Percentiles rank a stretch among this genome's conserved stretches.
These are phyloP conservation scores for Callaeas wilsoni DNA, from an alignment of 2,113 vertebrate genomes.

Conservation along the genomic window DNA sequence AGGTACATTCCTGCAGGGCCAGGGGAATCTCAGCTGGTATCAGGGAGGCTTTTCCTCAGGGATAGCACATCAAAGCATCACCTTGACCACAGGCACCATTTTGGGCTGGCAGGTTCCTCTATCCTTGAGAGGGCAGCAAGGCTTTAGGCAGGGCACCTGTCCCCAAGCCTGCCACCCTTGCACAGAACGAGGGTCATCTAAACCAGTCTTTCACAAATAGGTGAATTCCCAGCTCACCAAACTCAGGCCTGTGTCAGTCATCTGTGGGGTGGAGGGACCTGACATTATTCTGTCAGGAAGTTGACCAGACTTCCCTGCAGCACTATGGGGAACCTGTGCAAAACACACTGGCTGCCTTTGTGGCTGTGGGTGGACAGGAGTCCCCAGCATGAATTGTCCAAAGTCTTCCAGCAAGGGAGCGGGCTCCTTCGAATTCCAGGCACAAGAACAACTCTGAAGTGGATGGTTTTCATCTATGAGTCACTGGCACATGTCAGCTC, in stretches of 20 bases:
- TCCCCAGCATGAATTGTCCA: background rate
- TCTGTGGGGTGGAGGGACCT: background rate
- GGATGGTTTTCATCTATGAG: background rate
- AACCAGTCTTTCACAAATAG: background rate
- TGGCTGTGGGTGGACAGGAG: background rate
- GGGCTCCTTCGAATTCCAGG: background rate
- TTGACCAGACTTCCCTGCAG: background rate
- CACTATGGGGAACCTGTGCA: background rate
- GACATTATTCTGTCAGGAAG: background rate
- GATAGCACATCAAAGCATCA: background rate
- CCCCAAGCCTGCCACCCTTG: background rate
- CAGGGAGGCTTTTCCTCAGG: background rate
- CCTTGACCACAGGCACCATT: background rate
- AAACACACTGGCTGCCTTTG: background rate
- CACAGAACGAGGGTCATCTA: background rate
- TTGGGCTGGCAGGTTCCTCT: background rate
- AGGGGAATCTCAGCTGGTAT: background rate
- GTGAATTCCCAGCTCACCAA: too few relatives aligned
- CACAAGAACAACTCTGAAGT: background rate
- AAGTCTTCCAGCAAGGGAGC: background rate
- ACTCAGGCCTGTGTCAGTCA: background rate
- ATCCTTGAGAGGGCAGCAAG: background rate
- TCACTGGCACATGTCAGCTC: background rate
- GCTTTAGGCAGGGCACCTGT: background rate
- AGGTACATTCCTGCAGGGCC: background rate